phyloP scores from a whole-genome alignment of 2,113 vertebrate species.

The Vicugna pacos region DNA sequence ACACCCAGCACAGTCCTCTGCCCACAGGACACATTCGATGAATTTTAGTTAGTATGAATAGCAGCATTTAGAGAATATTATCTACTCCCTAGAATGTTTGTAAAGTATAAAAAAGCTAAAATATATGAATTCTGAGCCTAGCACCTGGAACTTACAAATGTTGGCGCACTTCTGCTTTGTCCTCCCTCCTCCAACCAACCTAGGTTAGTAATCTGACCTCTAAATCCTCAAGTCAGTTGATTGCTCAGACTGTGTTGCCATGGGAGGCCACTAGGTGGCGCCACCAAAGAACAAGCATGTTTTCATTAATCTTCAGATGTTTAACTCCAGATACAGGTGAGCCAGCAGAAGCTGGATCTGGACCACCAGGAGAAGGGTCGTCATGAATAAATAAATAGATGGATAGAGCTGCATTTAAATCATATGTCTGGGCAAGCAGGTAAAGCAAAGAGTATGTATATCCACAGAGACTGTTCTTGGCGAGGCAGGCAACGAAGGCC shows the following conservation, averaged over 20 bases:
- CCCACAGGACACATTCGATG: background rate
- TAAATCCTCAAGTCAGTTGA: background rate
- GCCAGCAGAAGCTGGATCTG: conserved; percentile 59
- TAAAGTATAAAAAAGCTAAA: background rate
- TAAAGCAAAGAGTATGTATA: conserved; percentile 69
- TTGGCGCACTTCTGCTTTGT: background rate
- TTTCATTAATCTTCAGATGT: conserved; percentile 50
- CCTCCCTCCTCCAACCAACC: background rate
- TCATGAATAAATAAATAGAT: conserved; percentile 65
- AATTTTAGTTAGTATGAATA: background rate
- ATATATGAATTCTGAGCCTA: background rate
- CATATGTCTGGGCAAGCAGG: conserved; percentile 64
- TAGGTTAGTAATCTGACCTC: background rate
- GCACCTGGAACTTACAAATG: background rate
- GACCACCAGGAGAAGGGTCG: conserved; percentile 53
- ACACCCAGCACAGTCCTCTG: background rate
- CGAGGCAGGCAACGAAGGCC: conserved; percentile 64
- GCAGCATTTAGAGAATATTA: background rate
- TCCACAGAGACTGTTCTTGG: conserved; percentile 65
- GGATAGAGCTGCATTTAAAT: conserved; percentile 58
- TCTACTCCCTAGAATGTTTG: background rate
- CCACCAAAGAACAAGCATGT: conserved; percentile 69
- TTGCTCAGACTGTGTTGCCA: background rate
- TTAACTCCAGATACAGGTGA: conserved; percentile 69
- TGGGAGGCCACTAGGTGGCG: conserved; percentile 69